Evolutionary conservation across 2,797 vertebrate species (phyloP).

Genomic region (Sternotherus odoratus): DNA sequence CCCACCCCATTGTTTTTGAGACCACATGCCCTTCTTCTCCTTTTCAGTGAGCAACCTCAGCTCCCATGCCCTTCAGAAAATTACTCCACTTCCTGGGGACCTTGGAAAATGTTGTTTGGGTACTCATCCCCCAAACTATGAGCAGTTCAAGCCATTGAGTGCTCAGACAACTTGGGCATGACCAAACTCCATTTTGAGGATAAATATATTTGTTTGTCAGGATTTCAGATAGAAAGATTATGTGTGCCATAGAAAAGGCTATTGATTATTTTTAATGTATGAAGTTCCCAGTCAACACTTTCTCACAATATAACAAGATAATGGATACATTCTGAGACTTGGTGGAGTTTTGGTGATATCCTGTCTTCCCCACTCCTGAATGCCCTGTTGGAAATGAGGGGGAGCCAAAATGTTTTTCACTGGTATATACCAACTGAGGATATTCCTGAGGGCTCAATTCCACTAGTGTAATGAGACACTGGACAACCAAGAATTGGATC

Average conservation of each 20-base stretch:
- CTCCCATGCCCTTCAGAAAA: not conserved
- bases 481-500: not conserved
- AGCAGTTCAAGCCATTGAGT: not conserved
- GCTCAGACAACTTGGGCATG: too few relatives aligned
- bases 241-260: not conserved
- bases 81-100: not conserved
- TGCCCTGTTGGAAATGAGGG: too few relatives aligned
- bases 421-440: not conserved
- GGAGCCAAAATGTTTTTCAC: not conserved
- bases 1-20: not conserved
- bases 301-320: not conserved
- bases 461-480: not conserved
- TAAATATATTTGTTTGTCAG: not conserved
- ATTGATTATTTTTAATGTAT: not conserved
- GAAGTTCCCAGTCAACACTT: not conserved
- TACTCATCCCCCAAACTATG: not conserved
- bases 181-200: not conserved
- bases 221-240: not conserved
- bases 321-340: not conserved
- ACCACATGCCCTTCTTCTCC: not conserved
- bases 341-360: not conserved
- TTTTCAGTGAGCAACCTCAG: not conserved
- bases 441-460: not conserved
- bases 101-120: not conserved
- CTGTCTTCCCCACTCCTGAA: too few relatives aligned